Evolutionary conservation across 2,888 invertebrate genomes (phyloP).

Genomic region (Glyphotaelius pellucidus): DNA sequence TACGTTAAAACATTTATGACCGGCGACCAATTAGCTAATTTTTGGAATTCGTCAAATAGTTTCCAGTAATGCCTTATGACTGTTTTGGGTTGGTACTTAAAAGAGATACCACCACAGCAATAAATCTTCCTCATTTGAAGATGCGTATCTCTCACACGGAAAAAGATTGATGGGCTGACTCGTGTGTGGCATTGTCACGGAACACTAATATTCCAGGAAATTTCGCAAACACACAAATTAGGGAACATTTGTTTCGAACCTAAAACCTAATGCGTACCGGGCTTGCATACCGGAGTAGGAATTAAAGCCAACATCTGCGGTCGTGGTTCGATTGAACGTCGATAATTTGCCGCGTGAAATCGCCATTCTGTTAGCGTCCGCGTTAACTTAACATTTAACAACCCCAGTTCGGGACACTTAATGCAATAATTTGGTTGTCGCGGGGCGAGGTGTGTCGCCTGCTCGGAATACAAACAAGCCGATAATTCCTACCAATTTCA

Average conservation of each 20-base stretch:
- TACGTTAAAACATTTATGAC: conserved; percentile 15
- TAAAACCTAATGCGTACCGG: neutral
- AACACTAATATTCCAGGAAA: conserved; percentile 47
- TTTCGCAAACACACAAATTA: conserved; percentile 55
- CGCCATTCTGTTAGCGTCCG: conserved; percentile 35
- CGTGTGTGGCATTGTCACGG: conserved; percentile 51
- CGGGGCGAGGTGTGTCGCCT: conserved; percentile 27
- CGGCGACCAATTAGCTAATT: conserved; percentile 31
- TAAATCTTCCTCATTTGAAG: conserved; percentile 53
- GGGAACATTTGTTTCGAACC: conserved; percentile 50
- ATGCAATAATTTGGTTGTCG: conserved; percentile 8
- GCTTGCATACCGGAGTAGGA: neutral
- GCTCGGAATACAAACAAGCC: conserved; percentile 55
- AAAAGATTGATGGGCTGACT: conserved; percentile 52
- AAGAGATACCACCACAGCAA: conserved; percentile 41
- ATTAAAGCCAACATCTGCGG: conserved; percentile 39
- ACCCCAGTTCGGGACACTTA: conserved; percentile 14
- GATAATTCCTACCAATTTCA: conserved; percentile 60
- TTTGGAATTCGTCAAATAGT: conserved; percentile 29
- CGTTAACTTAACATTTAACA: conserved; percentile 16
- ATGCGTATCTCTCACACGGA: conserved; percentile 45
- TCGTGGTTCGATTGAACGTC: conserved; percentile 31
- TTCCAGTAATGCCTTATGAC: conserved; percentile 10
- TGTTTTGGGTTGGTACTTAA: conserved; percentile 37
- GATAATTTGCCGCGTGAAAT: conserved; percentile 49